Evolutionary conservation across 1,140 invertebrate species (phyloP), one percentile per base, ranked within the genome.

Genomic region (Drosophila quadrilineata): DNA sequence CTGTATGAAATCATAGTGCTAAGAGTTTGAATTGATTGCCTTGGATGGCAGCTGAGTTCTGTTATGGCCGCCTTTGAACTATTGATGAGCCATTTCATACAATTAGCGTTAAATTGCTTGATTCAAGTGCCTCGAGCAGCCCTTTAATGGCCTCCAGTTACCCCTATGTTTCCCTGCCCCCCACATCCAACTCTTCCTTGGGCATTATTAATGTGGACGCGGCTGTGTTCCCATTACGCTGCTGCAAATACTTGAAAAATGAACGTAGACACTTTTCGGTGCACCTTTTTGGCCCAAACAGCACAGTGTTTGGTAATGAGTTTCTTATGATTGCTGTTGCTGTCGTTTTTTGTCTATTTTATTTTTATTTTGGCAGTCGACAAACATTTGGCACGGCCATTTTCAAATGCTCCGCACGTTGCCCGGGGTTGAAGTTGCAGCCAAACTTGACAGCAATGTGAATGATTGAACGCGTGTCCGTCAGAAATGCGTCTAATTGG

Each of bases 391-490:
- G 46, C 52, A 48, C n/a, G 31, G 48, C 45, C 59, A 45, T 41
- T 69, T 64, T 21, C 43, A 59, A n/a, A 85, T 79, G 74, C 69
- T 52, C 33, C 28, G 64, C 77, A 77, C 70, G 70, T 84, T 65
- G 62, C 65, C 43, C 45, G 36, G 56, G 63, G 58, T 67, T 57
- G 65, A 60, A 41, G 67, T 49, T 49, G 64, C 76, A 66, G 56
- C 69, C n/a, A n/a, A 67, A 77, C 77, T 77, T 82, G 76, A 82
- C 76, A 84, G 76, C 77, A 56, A 67, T 63, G 64, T 68, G 68
- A 79, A 85, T 85, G 79, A 85, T 85, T 85, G 79, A 85, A 85
- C 79, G 79, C 74, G 71, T 85, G 79, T 85, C 79, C 79, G 70
- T 85, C 79, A 85, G 72, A 79, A 85, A 85, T 71, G 79, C 71